Conservation (phyloP, 2,888 invertebrate species). For the Stenolophus ochropezus region DNA sequence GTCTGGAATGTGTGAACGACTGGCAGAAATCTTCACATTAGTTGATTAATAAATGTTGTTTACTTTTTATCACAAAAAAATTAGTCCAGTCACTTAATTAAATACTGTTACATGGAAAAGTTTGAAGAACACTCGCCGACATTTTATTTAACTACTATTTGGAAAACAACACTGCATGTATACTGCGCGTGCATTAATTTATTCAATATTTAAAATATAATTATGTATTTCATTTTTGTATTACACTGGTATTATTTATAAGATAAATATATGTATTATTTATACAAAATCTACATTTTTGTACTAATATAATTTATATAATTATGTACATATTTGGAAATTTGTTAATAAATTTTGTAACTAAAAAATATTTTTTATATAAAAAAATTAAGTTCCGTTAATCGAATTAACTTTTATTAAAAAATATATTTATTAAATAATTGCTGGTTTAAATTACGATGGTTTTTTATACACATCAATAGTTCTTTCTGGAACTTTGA, state of each 20-base stretch:
- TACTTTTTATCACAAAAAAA: not conserved
- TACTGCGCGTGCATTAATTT: not conserved
- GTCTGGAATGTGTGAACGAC: not conserved
- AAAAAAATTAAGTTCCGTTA: not conserved
- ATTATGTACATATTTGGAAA: not conserved
- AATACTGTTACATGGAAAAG: too few relatives aligned
- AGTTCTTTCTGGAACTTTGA: too few relatives aligned
- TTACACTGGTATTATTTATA: slow-evolving; percentile 15
- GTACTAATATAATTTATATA: slow-evolving; percentile 18
- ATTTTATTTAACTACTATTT: too few relatives aligned
- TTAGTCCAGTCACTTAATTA: too few relatives aligned
- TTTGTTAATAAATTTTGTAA: not conserved
- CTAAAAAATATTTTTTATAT: not conserved
- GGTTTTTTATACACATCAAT: too few relatives aligned
- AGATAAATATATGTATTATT: slow-evolving; percentile 12
- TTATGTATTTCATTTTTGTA: not conserved
- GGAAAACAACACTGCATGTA: too few relatives aligned
- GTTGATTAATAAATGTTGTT: not conserved
- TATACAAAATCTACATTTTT: slow-evolving; percentile 12
- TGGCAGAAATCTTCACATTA: not conserved
- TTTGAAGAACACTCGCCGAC: too few relatives aligned
- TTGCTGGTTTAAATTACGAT: too few relatives aligned
- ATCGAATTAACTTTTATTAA: not conserved
- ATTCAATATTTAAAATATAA: slow-evolving; percentile 1
- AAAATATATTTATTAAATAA: too few relatives aligned